Evolutionary conservation across 2,888 invertebrate species (phyloP), one percentile per base, ranked within the genome.

Genomic region (Myathropa florea): DNA sequence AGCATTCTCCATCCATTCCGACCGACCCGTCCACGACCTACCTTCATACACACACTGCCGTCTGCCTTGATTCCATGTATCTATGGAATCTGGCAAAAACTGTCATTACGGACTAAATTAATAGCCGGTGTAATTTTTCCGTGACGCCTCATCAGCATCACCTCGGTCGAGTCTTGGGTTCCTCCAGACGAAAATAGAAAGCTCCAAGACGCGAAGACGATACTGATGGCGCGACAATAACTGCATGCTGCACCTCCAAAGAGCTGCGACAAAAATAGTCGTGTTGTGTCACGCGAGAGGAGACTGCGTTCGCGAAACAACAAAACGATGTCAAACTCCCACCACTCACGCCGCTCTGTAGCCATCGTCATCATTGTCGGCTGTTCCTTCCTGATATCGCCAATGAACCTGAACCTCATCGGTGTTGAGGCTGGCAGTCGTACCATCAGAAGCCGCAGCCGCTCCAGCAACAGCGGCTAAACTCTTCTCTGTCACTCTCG

Each of bases 71-170:
- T 12, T 12, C 12, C 55, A 12, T 36, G 39, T 30, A 71, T 23
- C 75, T 60, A 70, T 53, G 61, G 46, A 33, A 53, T 23, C 24
- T 9, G 24, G 75, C 71, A 75, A 83, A 75, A 78, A 78, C 86
- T 82, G 82, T 79, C 86, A 79, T 86, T 83, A 83, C 61, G 61
- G 60, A 30, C 61, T 76, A 65, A 86, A 86, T 86, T 86, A 86
- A 86, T 86, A 86, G 86, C 83, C 82, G 86, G 86, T 86, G 79
- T 86, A 86, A 86, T 86, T 86, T 83, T 76, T 60, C 67, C 55
- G 78, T 76, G 83, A 86, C 79, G 86, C 86, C 83, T 86, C 83
- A 83, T 86, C 75, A 86, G 86, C 73, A 86, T 86, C 86, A 83
- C 79, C 82, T 86, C 86, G 57, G 60, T 71, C 23, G 75, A 46